Evolutionary conservation across 2,797 vertebrate species (phyloP).

Genomic region (Pachyuromys duprasi): DNA sequence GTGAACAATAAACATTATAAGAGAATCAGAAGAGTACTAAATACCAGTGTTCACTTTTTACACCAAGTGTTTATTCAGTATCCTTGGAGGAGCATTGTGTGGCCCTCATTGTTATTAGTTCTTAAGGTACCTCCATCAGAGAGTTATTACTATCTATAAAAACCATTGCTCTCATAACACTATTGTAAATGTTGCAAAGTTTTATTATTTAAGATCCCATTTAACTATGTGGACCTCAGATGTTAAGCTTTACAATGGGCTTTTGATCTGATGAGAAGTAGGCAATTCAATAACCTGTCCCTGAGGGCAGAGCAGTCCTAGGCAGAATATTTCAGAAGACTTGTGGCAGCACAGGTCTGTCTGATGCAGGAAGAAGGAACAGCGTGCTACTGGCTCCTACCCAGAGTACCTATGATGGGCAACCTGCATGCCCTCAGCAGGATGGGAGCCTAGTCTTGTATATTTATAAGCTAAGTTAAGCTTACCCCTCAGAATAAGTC

Average conservation of each 20-base stretch:
- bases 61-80: neutral
- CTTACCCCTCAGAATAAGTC: neutral
- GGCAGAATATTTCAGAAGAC: neutral
- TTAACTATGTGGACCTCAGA: neutral
- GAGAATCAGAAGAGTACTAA: constrained; percentile 47
- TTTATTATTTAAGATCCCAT: neutral
- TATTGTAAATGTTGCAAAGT: neutral
- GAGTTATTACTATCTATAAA: neutral
- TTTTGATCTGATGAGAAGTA: neutral
- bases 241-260: neutral
- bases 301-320: neutral
- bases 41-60: neutral
- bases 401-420: neutral
- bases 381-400: neutral
- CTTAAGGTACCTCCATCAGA: neutral
- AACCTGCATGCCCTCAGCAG: neutral
- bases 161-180: neutral
- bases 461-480: neutral
- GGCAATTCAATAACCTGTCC: neutral
- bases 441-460: neutral
- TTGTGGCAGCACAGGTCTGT: neutral
- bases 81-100: neutral
- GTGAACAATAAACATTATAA: constrained; percentile 5
- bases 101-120: neutral
- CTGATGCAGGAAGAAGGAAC: neutral